A percentile compares a stretch with the other conserved stretches of the same genome.
Evolutionary conservation across 2,113 vertebrate genomes (phyloP).

Genomic region (Colinus virginianus): DNA sequence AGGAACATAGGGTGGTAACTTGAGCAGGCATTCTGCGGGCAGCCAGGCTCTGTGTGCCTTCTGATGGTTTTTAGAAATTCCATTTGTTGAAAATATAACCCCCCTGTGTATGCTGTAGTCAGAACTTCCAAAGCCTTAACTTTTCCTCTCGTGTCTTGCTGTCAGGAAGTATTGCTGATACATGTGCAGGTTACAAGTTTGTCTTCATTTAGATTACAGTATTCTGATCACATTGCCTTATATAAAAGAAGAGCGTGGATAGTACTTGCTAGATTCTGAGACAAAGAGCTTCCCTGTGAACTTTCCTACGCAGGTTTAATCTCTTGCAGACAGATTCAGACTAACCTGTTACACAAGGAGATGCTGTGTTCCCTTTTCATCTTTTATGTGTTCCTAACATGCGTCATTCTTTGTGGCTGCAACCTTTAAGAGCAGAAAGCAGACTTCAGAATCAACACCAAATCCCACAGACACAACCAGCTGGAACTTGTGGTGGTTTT

Average conservation of each 20-base stretch:
- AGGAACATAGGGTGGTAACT: neutral
- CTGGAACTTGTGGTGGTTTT: neutral
- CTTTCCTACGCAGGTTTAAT: neutral
- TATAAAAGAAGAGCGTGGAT: neutral
- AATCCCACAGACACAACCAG: neutral
- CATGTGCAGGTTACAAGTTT: neutral
- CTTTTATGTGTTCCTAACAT: neutral
- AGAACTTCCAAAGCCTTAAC: neutral
- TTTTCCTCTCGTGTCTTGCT: neutral
- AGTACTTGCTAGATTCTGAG: neutral
- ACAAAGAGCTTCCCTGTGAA: neutral
- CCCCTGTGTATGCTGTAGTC: neutral
- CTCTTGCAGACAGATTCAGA: neutral
- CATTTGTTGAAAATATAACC: neutral
- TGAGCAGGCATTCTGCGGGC: neutral
- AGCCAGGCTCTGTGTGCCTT: neutral
- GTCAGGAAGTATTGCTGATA: neutral
- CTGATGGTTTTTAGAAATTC: neutral
- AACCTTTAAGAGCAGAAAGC: neutral
- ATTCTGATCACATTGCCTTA: rapidly evolving
- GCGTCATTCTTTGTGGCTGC: neutral
- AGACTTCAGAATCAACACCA: neutral
- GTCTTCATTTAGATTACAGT: neutral
- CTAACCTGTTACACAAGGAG: neutral
- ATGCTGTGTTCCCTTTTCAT: neutral